phyloP scores from a whole-genome alignment of 2,113 vertebrate species.

The Pteronura brasiliensis region DNA sequence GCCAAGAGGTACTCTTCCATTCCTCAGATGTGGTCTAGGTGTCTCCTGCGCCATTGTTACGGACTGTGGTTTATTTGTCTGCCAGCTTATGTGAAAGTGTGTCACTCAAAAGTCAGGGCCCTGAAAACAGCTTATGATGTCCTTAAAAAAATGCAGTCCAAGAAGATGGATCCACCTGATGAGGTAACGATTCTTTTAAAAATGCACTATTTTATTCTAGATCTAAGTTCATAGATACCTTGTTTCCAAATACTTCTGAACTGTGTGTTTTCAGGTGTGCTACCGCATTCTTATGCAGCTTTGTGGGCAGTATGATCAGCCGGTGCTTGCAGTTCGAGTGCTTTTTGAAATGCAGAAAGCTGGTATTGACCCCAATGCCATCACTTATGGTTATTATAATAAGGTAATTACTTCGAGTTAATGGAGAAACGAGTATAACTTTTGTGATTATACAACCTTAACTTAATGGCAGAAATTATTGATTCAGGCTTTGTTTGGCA shows the following conservation, averaged over 20 bases:
- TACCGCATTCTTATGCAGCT: slow-evolving; percentile 98
- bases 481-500: not conserved
- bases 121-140: slow-evolving; percentile 95
- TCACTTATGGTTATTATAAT: slow-evolving; percentile 99
- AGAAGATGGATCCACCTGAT: slow-evolving; percentile 95
- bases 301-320: slow-evolving; percentile 97
- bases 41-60: slow-evolving; percentile 94
- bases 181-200: slow-evolving; percentile 84
- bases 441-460: not conserved
- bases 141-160: slow-evolving; percentile 95
- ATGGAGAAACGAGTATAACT: not conserved
- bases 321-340: slow-evolving; percentile 94
- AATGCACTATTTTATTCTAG: not conserved
- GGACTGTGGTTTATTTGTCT: slow-evolving; percentile 99
- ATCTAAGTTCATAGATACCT: not conserved
- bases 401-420: slow-evolving; percentile 84
- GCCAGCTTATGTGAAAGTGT: slow-evolving; percentile 92
- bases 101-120: slow-evolving; percentile 96
- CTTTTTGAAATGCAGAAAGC: slow-evolving; percentile 99
- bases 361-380: slow-evolving; percentile 96
- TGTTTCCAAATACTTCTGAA: not conserved
- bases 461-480: not conserved
- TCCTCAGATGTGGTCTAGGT: slow-evolving; percentile 99
- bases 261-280: slow-evolving; percentile 88
- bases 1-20: slow-evolving; percentile 95